phyloP scores from a whole-genome alignment of 2,113 vertebrate genomes.

The Vulpes lagopus region DNA sequence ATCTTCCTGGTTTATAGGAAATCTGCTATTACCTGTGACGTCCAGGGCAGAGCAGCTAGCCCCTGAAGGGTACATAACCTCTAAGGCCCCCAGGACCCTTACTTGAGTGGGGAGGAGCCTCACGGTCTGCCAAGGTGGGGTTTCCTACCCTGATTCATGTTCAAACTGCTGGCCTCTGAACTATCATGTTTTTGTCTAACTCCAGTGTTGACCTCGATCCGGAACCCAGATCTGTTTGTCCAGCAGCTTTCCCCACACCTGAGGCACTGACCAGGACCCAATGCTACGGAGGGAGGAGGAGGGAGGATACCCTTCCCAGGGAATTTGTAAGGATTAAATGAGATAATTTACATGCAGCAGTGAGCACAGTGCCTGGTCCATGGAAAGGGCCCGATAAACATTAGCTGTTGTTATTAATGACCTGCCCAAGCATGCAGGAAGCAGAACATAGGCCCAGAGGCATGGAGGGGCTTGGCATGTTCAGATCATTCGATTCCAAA shows the following conservation, averaged over 20 bases:
- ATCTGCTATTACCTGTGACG: background rate
- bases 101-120: background rate
- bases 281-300: fast-evolving
- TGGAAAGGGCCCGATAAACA: fast-evolving
- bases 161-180: background rate
- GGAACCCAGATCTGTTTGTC: background rate
- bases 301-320: fast-evolving
- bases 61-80: background rate
- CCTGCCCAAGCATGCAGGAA: background rate
- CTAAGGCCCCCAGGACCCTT: background rate
- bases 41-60: too few relatives aligned
- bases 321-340: background rate
- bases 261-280: background rate
- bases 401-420: too few relatives aligned
- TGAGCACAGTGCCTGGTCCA: background rate
- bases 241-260: background rate
- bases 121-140: background rate
- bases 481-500: background rate
- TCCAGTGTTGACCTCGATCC: background rate
- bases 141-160: too few relatives aligned
- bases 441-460: background rate
- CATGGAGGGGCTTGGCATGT: fast-evolving
- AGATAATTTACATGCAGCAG: too few relatives aligned
- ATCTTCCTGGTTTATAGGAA: background rate
- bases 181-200: background rate